Evolutionary conservation across 2,113 vertebrate genomes (phyloP).

Genomic region (Capricornis sumatraensis): DNA sequence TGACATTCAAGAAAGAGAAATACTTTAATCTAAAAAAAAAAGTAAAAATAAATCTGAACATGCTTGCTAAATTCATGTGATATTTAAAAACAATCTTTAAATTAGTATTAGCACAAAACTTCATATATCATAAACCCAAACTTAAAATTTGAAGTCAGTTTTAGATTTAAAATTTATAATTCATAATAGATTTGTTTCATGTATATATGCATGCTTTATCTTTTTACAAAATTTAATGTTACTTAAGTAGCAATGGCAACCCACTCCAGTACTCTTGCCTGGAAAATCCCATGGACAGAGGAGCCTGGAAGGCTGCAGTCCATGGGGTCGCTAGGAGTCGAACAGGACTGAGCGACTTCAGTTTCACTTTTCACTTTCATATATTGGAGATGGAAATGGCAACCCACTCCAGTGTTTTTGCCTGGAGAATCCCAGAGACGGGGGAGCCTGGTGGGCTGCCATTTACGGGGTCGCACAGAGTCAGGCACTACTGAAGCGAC

Average conservation of each 20-base stretch:
- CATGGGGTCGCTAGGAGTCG: too few species aligned
- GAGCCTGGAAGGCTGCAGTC: too few species aligned
- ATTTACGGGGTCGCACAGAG: too few species aligned
- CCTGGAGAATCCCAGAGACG: too few species aligned
- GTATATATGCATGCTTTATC: background rate
- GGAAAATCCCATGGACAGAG: too few species aligned
- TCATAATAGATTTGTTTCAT: background rate
- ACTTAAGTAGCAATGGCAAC: background rate
- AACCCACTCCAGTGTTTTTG: too few species aligned
- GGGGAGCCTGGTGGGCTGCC: too few species aligned
- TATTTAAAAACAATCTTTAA: background rate
- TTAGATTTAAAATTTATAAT: background rate
- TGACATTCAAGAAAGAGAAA: background rate
- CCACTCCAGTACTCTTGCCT: too few species aligned
- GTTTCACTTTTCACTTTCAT: too few species aligned
- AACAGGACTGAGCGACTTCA: too few species aligned
- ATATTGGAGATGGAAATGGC: too few species aligned
- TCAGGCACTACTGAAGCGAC: too few species aligned
- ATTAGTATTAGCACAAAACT: background rate
- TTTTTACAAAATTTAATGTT: background rate
- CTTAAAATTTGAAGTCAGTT: background rate
- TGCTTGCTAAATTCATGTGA: background rate
- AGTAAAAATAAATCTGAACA: background rate
- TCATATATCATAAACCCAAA: background rate
- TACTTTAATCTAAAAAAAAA: background rate